Conservation (phyloP, 1,140 invertebrate genomes). For the Lepidurus apus region DNA sequence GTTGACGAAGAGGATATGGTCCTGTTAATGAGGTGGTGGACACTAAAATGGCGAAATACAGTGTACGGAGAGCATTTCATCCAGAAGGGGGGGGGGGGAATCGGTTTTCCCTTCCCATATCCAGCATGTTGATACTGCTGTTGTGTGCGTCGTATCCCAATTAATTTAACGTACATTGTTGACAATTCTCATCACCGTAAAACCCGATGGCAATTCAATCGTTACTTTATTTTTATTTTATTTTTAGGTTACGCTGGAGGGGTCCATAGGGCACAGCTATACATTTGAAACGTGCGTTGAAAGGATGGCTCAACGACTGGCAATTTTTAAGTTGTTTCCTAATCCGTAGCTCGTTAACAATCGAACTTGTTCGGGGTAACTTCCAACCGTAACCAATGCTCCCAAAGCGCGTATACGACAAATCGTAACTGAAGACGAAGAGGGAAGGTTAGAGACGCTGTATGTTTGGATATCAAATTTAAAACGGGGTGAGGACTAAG, state of each 20-base stretch:
- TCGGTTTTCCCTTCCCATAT: neutral
- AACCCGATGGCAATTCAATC: neutral
- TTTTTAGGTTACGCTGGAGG: too few relatives aligned
- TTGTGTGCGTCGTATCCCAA: neutral
- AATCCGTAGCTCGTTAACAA: neutral
- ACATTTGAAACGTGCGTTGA: too few relatives aligned
- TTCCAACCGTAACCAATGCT: neutral
- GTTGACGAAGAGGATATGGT: neutral
- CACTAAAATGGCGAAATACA: neutral
- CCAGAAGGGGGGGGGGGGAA: neutral
- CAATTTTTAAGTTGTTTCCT: neutral
- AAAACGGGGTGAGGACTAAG: constrained; percentile 17
- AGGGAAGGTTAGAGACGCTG: neutral
- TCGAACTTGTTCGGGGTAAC: neutral
- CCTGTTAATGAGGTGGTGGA: neutral
- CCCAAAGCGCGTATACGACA: neutral
- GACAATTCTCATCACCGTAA: neutral
- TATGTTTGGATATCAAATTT: constrained; percentile 16
- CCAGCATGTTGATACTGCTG: neutral
- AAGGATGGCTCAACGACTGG: too few relatives aligned
- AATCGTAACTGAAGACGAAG: neutral
- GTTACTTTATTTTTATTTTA: neutral
- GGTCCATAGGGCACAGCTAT: too few relatives aligned
- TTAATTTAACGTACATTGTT: neutral
- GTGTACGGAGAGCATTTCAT: neutral